phyloP scores from a whole-genome alignment of 1,140 invertebrate genomes.

The Pteromalus puparum region DNA sequence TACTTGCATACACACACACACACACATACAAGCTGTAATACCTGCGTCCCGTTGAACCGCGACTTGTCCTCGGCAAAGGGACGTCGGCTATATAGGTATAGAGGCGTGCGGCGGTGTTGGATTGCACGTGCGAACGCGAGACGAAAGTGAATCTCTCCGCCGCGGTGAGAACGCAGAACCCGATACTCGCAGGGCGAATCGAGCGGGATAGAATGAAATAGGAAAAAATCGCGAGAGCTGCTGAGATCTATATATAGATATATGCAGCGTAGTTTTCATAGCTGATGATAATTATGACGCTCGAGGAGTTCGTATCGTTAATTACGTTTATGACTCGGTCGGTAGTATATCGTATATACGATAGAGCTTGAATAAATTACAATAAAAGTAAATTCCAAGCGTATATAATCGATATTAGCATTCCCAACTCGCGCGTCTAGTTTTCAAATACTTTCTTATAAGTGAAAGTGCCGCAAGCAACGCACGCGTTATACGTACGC shows the following conservation, averaged over 20 bases:
- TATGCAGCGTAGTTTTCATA: too few species aligned
- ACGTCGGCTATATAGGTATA: slow-evolving; percentile 38
- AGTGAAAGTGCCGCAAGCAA: slow-evolving; percentile 1
- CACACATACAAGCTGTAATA: too few species aligned
- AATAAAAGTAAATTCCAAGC: too few species aligned
- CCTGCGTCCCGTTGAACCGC: slow-evolving; percentile 61
- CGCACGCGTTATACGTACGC: not conserved
- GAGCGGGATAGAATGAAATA: not conserved
- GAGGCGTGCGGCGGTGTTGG: slow-evolving; percentile 53
- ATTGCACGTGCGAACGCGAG: slow-evolving; percentile 66
- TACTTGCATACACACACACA: too few species aligned
- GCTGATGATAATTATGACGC: too few species aligned
- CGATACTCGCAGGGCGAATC: not conserved
- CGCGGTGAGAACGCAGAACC: slow-evolving; percentile 41
- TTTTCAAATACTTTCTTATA: slow-evolving; percentile 5
- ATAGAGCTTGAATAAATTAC: too few species aligned
- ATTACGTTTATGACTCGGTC: too few species aligned
- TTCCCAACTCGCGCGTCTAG: slow-evolving; percentile 1
- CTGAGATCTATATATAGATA: too few species aligned
- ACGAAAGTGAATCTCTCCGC: slow-evolving; percentile 67
- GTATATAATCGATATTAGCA: too few species aligned
- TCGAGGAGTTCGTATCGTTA: too few species aligned
- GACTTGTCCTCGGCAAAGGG: slow-evolving; percentile 64
- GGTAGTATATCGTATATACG: too few species aligned
- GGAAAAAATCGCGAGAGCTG: not conserved